These are phyloP conservation scores for Hepsetus odoe DNA, from an alignment of 2,113 vertebrate species.

Conservation along the genomic window DNA sequence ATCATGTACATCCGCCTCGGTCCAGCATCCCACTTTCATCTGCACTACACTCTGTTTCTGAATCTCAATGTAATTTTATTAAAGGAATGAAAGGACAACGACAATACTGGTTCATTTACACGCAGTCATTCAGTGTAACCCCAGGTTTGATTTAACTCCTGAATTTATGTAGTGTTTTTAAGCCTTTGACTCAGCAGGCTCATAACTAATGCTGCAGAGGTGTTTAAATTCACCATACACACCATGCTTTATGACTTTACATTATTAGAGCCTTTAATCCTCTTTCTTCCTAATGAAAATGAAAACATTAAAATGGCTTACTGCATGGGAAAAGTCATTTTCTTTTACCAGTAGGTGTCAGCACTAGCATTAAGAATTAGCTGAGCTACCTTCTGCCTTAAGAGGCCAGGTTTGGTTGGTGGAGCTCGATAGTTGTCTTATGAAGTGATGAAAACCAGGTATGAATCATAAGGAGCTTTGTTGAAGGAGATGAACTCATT, in stretches of 20 bases:
- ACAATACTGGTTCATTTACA: conserved; percentile 17
- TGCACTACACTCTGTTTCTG: neutral
- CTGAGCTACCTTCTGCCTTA: neutral
- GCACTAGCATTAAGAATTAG: conserved; percentile 58
- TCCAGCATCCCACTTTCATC: neutral
- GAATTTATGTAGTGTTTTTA: conserved; percentile 27
- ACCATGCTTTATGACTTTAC: neutral
- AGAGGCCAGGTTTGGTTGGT: neutral
- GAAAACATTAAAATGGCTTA: neutral
- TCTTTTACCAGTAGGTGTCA: conserved; percentile 69
- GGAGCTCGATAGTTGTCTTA: neutral
- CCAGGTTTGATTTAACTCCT: conserved; percentile 17
- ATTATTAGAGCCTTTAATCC: neutral
- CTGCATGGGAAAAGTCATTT: neutral
- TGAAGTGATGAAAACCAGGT: conserved; percentile 9
- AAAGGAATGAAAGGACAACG: neutral
- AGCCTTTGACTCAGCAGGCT: conserved; percentile 5
- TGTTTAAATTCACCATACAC: neutral
- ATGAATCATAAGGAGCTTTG: neutral
- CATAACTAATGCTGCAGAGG: too few relatives aligned
- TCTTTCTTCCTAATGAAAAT: conserved; percentile 8
- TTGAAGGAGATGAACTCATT: neutral
- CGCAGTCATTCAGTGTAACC: conserved; percentile 19
- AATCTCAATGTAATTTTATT: neutral
- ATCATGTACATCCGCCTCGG: neutral